These are phyloP conservation scores for Lerema accius DNA, from an alignment of 1,140 invertebrate genomes.

Conservation along the genomic window DNA sequence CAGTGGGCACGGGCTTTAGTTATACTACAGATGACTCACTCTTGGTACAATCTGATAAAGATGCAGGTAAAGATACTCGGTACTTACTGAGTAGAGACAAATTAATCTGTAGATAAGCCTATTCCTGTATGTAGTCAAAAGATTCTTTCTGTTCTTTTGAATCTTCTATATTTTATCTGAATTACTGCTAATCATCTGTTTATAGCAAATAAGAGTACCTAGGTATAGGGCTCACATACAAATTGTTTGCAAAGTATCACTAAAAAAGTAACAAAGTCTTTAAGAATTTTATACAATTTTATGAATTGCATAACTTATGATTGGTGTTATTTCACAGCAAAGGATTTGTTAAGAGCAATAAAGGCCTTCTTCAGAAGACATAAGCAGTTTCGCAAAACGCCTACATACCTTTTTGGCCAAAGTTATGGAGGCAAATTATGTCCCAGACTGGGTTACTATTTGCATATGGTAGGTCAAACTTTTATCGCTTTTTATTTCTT, in stretches of 20 bases:
- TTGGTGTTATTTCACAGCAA: constrained; percentile 51
- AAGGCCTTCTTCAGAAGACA: constrained; percentile 82
- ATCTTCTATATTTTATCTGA: too few relatives aligned
- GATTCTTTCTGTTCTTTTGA: too few relatives aligned
- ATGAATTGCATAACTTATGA: constrained; percentile 20
- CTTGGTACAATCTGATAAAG: constrained; percentile 83
- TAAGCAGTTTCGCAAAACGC: constrained; percentile 84
- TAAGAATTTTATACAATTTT: constrained; percentile 15
- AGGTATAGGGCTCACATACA: background rate
- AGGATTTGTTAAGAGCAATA: constrained; percentile 61
- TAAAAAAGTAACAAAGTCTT: constrained; percentile 4
- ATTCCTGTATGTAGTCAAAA: too few relatives aligned
- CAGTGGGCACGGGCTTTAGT: constrained; percentile 88
- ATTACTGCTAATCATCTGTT: too few relatives aligned
- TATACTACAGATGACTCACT: constrained; percentile 83
- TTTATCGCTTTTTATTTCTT: constrained; percentile 20
- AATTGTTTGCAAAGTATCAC: background rate
- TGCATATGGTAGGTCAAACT: constrained; percentile 62
- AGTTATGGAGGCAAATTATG: constrained; percentile 90
- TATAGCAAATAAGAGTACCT: too few relatives aligned
- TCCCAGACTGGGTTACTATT: constrained; percentile 83
- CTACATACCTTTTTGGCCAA: constrained; percentile 87
- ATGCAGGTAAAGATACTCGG: constrained; percentile 85
- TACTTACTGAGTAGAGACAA: too few relatives aligned
- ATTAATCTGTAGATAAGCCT: too few relatives aligned